Evolutionary conservation across 1,140 invertebrate genomes (phyloP), one percentile per base, ranked within the genome.

Genomic region (Habropoda laboriosa): DNA sequence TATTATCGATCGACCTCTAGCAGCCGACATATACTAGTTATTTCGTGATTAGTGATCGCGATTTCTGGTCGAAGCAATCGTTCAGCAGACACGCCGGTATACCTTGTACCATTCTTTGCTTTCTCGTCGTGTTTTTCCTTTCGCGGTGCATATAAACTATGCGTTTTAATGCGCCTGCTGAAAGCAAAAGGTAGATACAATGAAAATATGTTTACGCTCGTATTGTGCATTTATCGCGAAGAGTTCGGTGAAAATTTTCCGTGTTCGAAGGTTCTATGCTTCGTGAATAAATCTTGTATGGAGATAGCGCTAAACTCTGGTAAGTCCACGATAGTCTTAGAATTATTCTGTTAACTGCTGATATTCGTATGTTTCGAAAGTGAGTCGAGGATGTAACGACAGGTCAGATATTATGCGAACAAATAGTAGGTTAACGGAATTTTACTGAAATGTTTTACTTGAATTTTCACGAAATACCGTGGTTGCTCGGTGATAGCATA

Each of bases 21-120:
- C 67, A 60, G 32, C 4, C 58, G 57, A 55, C 60, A 42, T 60
- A 75, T 57, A 13, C 81, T 51, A 82, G 81, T 75, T 83, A 75
- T 60, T 83, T 78, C 80, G 64, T 45, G 81, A 83, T 83, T 71
- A 82, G 80, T 66, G 60, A 82, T 82, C 67, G 80, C 81, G 79
- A 82, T 81, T 82, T 81, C 61, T 45, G 70, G 30, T 27, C 68
- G 40, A 38, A 32, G 72, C 80, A 71, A 71, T 82, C 51, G 58
- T 53, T 49, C 64, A 63, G 80, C 64, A 63, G 80, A 81, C 73
- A 85, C 76, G 35, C 67, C 70, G 47, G 66, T 55, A 32, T 68
- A 47, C 58, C 66, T 63, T 71, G 76, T 47, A 53, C 66, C 49
- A 81, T 82, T 83, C 81, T 82, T 82, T 81, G 47, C 71, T 75